Evolutionary conservation across 2,113 vertebrate species (phyloP), one percentile per base, ranked within the genome.

Genomic region (Lepus timidus): DNA sequence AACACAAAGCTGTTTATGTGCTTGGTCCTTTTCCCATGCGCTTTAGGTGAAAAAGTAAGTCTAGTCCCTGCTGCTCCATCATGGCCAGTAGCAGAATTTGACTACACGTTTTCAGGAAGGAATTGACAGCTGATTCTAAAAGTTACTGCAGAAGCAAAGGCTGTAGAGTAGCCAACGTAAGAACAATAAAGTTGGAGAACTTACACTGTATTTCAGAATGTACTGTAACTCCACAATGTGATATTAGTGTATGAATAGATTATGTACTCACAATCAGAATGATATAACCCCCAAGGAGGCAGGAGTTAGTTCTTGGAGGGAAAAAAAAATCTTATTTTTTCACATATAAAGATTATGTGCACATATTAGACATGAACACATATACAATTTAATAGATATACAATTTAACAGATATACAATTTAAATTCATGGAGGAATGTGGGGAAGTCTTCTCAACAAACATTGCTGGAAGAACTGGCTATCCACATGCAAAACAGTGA

Each of bases 41-140:
- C 61, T 93, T 91, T 85, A 80, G 44, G 44, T 74, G 4, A 75
- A 83, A 84, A 94, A 20, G 51, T 80, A 82, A 78, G 78, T 83
- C n/a, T 85, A 51, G 12, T 80, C 9, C 74, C n/a, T 55, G 22
- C 67, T 58, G 36, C 13, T 73, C 31, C 11, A 58, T 89, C 36
- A n/a, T n/a, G 49, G 55, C 49, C 68, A 85, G 19, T 67, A 31
- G 23, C n/a, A 22, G 55, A 80, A 88, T 78, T 36, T 88, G 8
- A 85, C 16, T 62, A 39, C 3, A 0, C 29, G 55, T 75, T 91
- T 85, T 96, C 58, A 74, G 64, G 81, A 92, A 78, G 68, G 19
- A 84, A 73, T 19, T 76, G 36, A 61, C 16, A 94, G 1, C 17
- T 70, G 49, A 86, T 39, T 79, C 51, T 49, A 83, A 87, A 79